Evolutionary conservation across 2,888 invertebrate genomes (phyloP), one percentile per base, ranked within the genome.

Genomic region (Caenorhabditis japonica): DNA sequence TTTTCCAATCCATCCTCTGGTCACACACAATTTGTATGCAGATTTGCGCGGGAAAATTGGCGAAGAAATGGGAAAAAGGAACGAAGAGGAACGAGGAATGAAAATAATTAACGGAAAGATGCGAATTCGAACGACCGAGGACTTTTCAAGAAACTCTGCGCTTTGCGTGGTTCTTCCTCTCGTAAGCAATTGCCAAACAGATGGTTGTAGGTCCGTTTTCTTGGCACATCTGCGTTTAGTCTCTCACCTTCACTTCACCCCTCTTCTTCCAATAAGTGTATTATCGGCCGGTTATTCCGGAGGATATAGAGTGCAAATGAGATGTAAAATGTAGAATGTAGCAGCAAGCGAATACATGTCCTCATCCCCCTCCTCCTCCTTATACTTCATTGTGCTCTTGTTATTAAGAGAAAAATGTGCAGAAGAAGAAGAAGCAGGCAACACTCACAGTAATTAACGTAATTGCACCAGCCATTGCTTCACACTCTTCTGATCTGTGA

Each of bases 241-340:
- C n/a, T n/a, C n/a, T n/a, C n/a, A n/a, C n/a, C n/a, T n/a, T n/a
- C n/a, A n/a, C n/a, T n/a, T n/a, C n/a, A n/a, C n/a, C 30, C 30
- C 30, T 10, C 30, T 30, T 56, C 53, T 44, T 53, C 47, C 55
- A 64, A 64, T 64, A 64, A 64, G 64, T 64, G 46, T 64, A 56
- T 64, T 64, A 64, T 44, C 55, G n/a, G n/a, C n/a, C n/a, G 62
- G 38, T 64, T 64, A 64, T 64, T 64, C 49, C 55, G 64, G 55
- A 64, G 64, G 56, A 56, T 64, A 64, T 64, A 41, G 64, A 64
- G 64, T 64, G 64, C 64, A 64, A 64, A 64, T 64, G 64, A 64
- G 64, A 64, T 64, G 64, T 64, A 64, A 64, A 64, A 64, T 64
- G 64, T 64, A 64, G 56, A 64, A 64, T 64, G 64, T 64, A 56